A percentile compares a stretch with the other conserved stretches of the same genome.
phyloP scores from a whole-genome alignment of 2,797 vertebrate genomes.

The Bradypodion ventrale region DNA sequence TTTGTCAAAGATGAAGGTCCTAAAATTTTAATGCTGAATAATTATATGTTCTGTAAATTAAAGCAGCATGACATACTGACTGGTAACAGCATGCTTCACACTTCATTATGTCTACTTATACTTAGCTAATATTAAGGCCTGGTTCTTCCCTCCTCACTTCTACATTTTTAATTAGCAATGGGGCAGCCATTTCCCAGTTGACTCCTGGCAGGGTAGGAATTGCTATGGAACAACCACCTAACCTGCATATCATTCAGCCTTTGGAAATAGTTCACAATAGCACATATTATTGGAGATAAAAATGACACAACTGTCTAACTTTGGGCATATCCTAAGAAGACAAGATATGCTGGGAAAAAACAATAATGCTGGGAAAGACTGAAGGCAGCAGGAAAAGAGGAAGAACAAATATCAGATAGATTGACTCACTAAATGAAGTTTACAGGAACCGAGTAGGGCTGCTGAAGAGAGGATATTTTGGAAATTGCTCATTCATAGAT shows the following conservation, averaged over 20 bases:
- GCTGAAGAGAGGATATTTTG: too few relatives aligned
- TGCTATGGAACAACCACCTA: background rate
- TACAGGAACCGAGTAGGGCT: too few relatives aligned
- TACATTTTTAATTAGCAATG: background rate
- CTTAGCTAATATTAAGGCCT: constrained; percentile 47
- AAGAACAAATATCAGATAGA: too few relatives aligned
- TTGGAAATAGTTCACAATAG: background rate
- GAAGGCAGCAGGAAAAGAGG: too few relatives aligned
- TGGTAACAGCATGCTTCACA: constrained; percentile 71
- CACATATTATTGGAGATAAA: background rate
- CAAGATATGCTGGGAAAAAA: too few relatives aligned
- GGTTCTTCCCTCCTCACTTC: background rate
- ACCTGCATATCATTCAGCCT: too few relatives aligned
- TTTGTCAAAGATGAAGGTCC: constrained; percentile 65
- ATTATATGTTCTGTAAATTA: constrained; percentile 74
- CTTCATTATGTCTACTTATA: constrained; percentile 67
- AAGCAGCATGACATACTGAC: constrained; percentile 64
- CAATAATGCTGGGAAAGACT: too few relatives aligned
- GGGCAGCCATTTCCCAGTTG: background rate
- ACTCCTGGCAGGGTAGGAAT: background rate
- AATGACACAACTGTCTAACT: background rate
- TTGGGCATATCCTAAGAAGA: too few relatives aligned
- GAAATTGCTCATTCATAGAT: too few relatives aligned
- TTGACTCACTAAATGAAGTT: too few relatives aligned
- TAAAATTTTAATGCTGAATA: constrained; percentile 72